Conservation (phyloP, 2,797 vertebrate genomes). For the Austrolebias charrua region DNA sequence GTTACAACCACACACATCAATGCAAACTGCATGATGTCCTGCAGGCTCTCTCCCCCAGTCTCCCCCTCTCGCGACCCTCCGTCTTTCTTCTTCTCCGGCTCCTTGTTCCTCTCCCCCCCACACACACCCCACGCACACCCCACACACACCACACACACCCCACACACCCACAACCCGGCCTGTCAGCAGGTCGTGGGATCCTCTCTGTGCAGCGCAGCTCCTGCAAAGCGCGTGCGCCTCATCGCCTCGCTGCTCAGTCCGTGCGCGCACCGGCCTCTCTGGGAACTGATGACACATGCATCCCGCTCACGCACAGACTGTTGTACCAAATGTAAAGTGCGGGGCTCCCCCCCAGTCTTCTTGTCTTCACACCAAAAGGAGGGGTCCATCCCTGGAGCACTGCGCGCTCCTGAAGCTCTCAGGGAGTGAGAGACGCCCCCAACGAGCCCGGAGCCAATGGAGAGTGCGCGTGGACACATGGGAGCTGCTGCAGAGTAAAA, state of each 20-base stretch:
- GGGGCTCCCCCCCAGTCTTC: constrained; percentile 29
- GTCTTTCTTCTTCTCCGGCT: constrained; percentile 61
- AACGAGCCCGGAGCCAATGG: constrained; percentile 70
- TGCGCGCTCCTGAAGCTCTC: constrained; percentile 67
- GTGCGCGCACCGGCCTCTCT: constrained; percentile 55
- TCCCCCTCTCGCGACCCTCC: constrained; percentile 54
- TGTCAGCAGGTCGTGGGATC: constrained; percentile 83
- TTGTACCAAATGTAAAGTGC: constrained; percentile 62
- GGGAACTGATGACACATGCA: constrained; percentile 70
- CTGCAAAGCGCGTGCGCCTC: constrained; percentile 78
- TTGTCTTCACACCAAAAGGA: constrained; percentile 48
- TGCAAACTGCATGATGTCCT: constrained; percentile 89
- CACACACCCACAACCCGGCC: constrained; percentile 62
- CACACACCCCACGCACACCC: too few relatives aligned
- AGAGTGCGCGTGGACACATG: constrained; percentile 53
- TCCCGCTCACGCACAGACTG: constrained; percentile 29
- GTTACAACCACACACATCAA: constrained; percentile 86
- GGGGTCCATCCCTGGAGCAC: constrained; percentile 79
- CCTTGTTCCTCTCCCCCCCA: constrained; percentile 55
- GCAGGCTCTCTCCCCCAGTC: constrained; percentile 66
- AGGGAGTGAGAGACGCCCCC: constrained; percentile 68
- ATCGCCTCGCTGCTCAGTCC: constrained; percentile 71
- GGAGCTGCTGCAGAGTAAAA: constrained; percentile 32
- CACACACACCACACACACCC: too few relatives aligned
- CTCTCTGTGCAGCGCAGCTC: constrained; percentile 74